Base-by-base conservation (phyloP, 2,113 vertebrate species). In the Strix uralensis region DNA sequence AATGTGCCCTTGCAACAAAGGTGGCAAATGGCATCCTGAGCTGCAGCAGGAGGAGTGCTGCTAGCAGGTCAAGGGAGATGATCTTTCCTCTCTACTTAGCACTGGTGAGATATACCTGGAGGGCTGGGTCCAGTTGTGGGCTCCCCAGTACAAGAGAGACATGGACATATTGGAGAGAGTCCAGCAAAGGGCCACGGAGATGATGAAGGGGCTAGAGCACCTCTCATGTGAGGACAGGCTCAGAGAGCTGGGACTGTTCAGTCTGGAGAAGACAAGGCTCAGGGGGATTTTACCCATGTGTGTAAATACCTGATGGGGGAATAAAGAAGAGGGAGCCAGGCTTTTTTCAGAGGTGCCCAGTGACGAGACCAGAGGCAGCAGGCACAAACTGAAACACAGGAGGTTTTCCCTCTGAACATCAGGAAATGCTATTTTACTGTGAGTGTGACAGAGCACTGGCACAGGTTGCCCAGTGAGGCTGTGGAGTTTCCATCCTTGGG, bases 151-250 rank as follows among this genome's bases (percentile, higher is more conserved):
- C 3, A 27, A 40, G n/a, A 66, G 7, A 74, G 18, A 62, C 17
- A 36, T 6, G 11, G 16, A 40, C 38, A 54, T 15, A n/a, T 18
- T 2, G 47, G 2, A 74, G 5, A 6, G 0, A 54, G 14, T 34
- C 4, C 30, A 78, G 22, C 5, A 15, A 87, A 89, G 0, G 4
- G 12, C 38, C 7, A 36, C 2, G 0, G 8, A 54, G 38, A 74
- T 40, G 32, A 44, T 10, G 5, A 72, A 55, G 10, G 25, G 55
- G 74, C 30, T 30, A 21, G 15, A 90, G 8, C 22, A 66, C 3
- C 58, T 49, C 17, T 49, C 9, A 32, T 57, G 5, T 12, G 7
- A 88, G 13, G 32, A 74, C 2, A 61, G 3, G 20, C 15, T 81
- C 36, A 57, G 73, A 85, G 10, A 57, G 15, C 47, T 40, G 23